Base-by-base conservation (phyloP, 1,140 invertebrate species). In the Atta texana region DNA sequence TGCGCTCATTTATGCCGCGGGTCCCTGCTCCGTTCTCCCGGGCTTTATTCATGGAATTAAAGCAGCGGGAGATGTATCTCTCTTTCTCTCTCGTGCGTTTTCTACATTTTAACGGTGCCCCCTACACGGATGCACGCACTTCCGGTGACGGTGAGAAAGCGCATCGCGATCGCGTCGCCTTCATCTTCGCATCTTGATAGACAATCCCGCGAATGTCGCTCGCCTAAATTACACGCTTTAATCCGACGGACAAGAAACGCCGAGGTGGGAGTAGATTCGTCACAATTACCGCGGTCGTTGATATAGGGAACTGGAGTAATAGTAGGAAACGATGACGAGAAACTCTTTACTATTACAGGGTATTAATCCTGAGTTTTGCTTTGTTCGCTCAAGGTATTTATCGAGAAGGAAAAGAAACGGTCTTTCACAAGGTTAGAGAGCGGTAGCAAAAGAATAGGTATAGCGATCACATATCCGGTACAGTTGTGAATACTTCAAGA, bases 41-140 rank as follows among this genome's bases (percentile, higher is more conserved):
- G 82, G 87, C 90, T 92, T 93, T 94, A 92, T 93, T 93, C 91
- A 92, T 93, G 90, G 90, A 94, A 94, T 94, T 94, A 94, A 87
- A 64, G 66, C 86, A 63, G 34, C 89, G 89, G 59, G 90, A 93
- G 93, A 94, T 93, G 91, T 91, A 92, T 94, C 68, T 94, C 93
- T 93, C 87, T 81, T 85, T 77, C 28, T 34, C 44, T 92, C 86
- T 78, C 55, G 39, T 51, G 68, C 85, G 78, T 91, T 87, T 91
- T 91, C 89, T 75, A 91, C 78, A 77, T 86, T 91, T 93, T 92
- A 93, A 94, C 92, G 93, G 93, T 94, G 90, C 91, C 87, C 72
- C 90, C 87, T 90, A 61, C 53, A 28, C 87, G 87, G 88, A 64
- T 69, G 64, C 68, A 74, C 74, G 82, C 66, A 75, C 84, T 90